phyloP scores from a whole-genome alignment of 1,140 invertebrate species.

The Drosophila lacteicornis region DNA sequence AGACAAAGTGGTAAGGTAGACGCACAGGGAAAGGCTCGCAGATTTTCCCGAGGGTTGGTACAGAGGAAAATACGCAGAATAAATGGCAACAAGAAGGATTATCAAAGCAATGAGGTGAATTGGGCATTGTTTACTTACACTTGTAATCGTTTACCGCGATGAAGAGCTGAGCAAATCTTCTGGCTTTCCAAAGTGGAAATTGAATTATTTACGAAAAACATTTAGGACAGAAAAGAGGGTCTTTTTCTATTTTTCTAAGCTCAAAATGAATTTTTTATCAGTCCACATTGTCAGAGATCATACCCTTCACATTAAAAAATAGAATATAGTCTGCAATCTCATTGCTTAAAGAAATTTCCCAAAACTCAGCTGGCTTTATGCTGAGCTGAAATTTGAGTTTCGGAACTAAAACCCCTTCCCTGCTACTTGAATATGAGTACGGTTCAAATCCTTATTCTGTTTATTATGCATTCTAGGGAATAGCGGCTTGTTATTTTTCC shows the following conservation, averaged over 20 bases:
- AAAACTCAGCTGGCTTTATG: background rate
- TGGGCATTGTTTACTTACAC: slow-evolving; percentile 17
- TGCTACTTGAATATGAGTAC: too few species aligned
- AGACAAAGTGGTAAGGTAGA: slow-evolving; percentile 29
- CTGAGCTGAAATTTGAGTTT: too few species aligned
- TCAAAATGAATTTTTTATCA: too few species aligned
- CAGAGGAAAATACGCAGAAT: background rate
- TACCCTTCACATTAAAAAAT: too few species aligned
- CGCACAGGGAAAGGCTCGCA: background rate
- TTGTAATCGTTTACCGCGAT: slow-evolving; percentile 25
- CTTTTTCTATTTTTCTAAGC: too few species aligned
- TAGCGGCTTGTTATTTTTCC: slow-evolving; percentile 55
- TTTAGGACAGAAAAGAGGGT: too few species aligned
- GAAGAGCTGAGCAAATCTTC: background rate
- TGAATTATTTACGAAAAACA: background rate
- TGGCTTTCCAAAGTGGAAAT: background rate
- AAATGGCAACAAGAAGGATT: slow-evolving; percentile 27
- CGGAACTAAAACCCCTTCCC: too few species aligned
- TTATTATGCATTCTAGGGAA: too few species aligned
- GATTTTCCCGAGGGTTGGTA: too few species aligned
- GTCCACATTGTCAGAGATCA: too few species aligned
- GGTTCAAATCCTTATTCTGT: background rate
- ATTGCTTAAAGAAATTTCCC: background rate
- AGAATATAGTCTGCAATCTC: too few species aligned
- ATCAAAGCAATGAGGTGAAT: slow-evolving; percentile 19